Conservation (phyloP, 2,888 invertebrate genomes). For the Cheilosia vernalis region DNA sequence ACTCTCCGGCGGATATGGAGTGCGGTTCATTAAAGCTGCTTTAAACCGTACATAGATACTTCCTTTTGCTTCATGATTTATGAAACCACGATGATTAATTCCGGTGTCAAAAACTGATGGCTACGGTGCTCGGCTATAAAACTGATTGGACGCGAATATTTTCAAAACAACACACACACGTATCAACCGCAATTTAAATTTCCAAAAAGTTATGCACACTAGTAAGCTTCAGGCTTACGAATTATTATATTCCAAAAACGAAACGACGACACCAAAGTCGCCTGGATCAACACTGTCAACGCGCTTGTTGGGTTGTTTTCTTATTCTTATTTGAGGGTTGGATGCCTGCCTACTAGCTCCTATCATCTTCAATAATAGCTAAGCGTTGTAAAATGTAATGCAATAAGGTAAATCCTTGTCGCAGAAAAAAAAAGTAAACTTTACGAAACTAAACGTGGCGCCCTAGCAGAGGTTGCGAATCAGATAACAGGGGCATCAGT, state of each 20-base stretch:
- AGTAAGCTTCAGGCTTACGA: neutral
- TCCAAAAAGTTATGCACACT: neutral
- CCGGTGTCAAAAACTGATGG: constrained; percentile 6
- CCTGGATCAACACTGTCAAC: constrained; percentile 58
- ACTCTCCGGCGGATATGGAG: neutral
- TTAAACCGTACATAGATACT: neutral
- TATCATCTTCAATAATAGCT: constrained; percentile 61
- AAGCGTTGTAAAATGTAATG: constrained; percentile 61
- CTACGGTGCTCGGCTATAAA: constrained; percentile 1
- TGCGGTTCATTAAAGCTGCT: constrained; percentile 15
- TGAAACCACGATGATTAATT: constrained; percentile 55
- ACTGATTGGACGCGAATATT: constrained; percentile 22
- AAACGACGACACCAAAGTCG: constrained; percentile 44
- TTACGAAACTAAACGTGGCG: constrained; percentile 52
- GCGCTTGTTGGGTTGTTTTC: constrained; percentile 34
- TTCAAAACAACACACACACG: neutral
- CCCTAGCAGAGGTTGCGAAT: constrained; percentile 9
- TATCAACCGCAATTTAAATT: neutral
- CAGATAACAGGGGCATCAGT: constrained; percentile 62
- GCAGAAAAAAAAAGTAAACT: constrained; percentile 18
- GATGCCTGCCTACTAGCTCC: neutral
- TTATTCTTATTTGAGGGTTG: neutral
- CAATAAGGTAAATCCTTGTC: constrained; percentile 48
- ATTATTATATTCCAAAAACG: constrained; percentile 47
- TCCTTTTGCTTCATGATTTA: constrained; percentile 38